Evolutionary conservation across 2,888 invertebrate genomes (phyloP).

Genomic region (Boloria euphrosyne): DNA sequence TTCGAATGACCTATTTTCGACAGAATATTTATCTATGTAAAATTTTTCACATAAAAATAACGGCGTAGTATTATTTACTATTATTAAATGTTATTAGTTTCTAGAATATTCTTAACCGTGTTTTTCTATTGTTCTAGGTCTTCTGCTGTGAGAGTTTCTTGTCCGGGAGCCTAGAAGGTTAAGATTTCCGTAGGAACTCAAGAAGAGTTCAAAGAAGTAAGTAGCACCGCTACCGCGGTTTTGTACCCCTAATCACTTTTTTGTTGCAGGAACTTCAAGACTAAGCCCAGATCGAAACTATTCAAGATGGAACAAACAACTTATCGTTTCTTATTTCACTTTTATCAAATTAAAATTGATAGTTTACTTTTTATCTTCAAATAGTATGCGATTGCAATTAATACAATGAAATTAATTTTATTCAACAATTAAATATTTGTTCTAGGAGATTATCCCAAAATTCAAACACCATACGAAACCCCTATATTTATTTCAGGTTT

Average conservation of each 20-base stretch:
- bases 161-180: slow-evolving; percentile 74
- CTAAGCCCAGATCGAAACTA: slow-evolving; percentile 11
- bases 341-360: too few species aligned
- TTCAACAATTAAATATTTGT: too few species aligned
- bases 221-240: slow-evolving; percentile 55
- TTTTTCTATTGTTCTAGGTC: slow-evolving; percentile 70
- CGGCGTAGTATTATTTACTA: too few species aligned
- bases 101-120: not conserved
- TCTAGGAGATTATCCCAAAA: too few species aligned
- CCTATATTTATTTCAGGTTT: slow-evolving; percentile 13
- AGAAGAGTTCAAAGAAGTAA: slow-evolving; percentile 79
- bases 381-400: too few species aligned
- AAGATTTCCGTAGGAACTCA: slow-evolving; percentile 78
- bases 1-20: too few species aligned
- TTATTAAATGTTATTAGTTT: too few species aligned
- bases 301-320: slow-evolving; percentile 8
- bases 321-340: not conserved
- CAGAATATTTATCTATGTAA: too few species aligned
- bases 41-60: too few species aligned
- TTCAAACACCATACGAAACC: not conserved
- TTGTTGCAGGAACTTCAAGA: slow-evolving; percentile 59
- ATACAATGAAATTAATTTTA: too few species aligned
- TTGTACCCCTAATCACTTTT: slow-evolving; percentile 48
- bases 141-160: slow-evolving; percentile 65
- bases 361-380: too few species aligned